phyloP scores from a whole-genome alignment of 2,888 invertebrate genomes.

The Incurvaria masculella region DNA sequence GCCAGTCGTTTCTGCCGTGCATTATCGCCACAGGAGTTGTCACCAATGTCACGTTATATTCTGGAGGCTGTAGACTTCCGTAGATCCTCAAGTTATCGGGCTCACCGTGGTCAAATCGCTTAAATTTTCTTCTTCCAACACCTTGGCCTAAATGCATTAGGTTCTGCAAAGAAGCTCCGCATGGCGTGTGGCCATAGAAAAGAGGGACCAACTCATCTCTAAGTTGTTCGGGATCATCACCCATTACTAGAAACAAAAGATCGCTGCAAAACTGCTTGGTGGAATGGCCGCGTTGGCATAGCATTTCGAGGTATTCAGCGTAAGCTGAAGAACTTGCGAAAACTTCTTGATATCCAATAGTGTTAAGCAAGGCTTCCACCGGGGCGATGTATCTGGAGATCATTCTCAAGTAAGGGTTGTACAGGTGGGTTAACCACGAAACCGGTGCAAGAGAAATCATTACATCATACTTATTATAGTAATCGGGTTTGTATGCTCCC shows the following conservation, averaged over 20 bases:
- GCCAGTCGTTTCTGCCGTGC: conserved; percentile 48
- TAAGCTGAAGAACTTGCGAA: conserved; percentile 14
- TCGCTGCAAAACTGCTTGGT: conserved; percentile 17
- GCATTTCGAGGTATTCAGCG: conserved; percentile 4
- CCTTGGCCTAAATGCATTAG: conserved; percentile 16
- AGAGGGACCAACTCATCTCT: conserved; percentile 38
- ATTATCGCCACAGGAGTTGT: conserved; percentile 37
- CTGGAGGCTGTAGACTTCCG: background rate
- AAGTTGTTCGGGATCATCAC: conserved; percentile 47
- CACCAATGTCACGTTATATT: conserved; percentile 24
- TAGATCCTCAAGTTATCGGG: background rate
- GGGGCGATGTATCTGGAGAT: conserved; percentile 24
- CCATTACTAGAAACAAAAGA: conserved; percentile 41
- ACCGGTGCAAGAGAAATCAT: conserved; percentile 56
- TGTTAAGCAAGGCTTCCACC: conserved; percentile 34
- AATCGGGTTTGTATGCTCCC: conserved; percentile 50
- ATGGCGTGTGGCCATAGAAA: conserved; percentile 21
- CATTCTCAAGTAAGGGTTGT: conserved; percentile 19
- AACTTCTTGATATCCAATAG: conserved; percentile 22
- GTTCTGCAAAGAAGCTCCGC: conserved; percentile 23
- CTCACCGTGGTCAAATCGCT: background rate
- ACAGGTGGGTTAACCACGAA: conserved; percentile 36
- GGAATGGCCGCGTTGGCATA: conserved; percentile 16
- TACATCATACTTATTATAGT: conserved; percentile 54
- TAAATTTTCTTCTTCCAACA: background rate